phyloP scores from a whole-genome alignment of 2,888 invertebrate species.

The Drosophila eohydei region DNA sequence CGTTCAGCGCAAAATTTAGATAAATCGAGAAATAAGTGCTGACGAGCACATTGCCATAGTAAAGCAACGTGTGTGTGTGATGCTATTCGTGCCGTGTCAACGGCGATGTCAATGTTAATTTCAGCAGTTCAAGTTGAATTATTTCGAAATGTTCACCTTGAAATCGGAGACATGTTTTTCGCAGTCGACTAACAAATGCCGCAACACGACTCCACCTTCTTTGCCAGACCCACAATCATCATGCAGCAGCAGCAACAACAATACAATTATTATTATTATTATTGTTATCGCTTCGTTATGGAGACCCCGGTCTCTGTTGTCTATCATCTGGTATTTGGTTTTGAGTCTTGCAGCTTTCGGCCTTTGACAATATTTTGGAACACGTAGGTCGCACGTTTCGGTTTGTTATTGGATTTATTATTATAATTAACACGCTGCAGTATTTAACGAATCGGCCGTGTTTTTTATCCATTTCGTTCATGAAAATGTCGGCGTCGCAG shows the following conservation, averaged over 20 bases:
- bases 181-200: slow-evolving; percentile 52
- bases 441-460: slow-evolving; percentile 47
- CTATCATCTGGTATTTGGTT: slow-evolving; percentile 49
- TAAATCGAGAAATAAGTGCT: slow-evolving; percentile 25
- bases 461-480: slow-evolving; percentile 7
- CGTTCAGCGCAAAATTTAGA: slow-evolving; percentile 47
- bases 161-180: slow-evolving; percentile 67
- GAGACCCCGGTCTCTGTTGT: slow-evolving; percentile 12
- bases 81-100: slow-evolving; percentile 56
- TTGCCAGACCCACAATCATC: slow-evolving; percentile 46
- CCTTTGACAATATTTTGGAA: slow-evolving; percentile 71
- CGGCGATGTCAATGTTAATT: slow-evolving; percentile 78
- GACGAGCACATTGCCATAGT: slow-evolving; percentile 6
- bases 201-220: slow-evolving; percentile 66
- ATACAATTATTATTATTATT: slow-evolving; percentile 38
- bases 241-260: slow-evolving; percentile 22
- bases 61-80: slow-evolving; percentile 9
- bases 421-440: slow-evolving; percentile 66
- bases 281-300: slow-evolving; percentile 40
- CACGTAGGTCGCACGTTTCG: slow-evolving; percentile 77
- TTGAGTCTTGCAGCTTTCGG: slow-evolving; percentile 36
- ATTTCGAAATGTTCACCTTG: slow-evolving; percentile 79
- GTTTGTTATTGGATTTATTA: slow-evolving; percentile 75
- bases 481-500: slow-evolving; percentile 10
- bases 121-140: slow-evolving; percentile 82